Evolutionary conservation across 2,888 invertebrate genomes (phyloP).

Genomic region (Stenolophus ochropezus): DNA sequence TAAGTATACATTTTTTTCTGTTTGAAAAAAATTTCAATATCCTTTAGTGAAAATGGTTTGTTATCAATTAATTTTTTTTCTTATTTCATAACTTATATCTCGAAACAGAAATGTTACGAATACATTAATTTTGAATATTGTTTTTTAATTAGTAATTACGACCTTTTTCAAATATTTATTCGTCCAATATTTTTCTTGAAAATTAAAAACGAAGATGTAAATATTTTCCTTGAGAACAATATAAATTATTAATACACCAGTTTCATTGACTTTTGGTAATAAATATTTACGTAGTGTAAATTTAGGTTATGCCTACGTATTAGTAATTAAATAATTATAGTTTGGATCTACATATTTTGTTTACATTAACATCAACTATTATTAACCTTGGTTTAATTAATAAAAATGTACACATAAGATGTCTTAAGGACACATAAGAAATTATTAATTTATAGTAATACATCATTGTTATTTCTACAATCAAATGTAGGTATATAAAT

Average conservation of each 20-base stretch:
- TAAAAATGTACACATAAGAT: not conserved
- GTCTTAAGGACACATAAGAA: not conserved
- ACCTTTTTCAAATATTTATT: too few species aligned
- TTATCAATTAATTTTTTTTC: too few species aligned
- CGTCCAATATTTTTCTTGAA: too few species aligned
- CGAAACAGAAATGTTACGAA: too few species aligned
- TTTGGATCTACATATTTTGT: not conserved
- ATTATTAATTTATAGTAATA: not conserved
- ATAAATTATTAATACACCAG: not conserved
- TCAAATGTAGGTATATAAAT: not conserved
- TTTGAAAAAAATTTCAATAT: too few species aligned
- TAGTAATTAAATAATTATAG: not conserved
- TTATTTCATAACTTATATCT: too few species aligned
- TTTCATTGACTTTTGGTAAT: not conserved
- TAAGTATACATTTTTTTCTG: too few species aligned
- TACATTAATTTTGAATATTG: too few species aligned
- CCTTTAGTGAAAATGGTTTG: too few species aligned
- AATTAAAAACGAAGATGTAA: not conserved
- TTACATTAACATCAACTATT: not conserved
- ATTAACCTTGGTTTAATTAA: not conserved
- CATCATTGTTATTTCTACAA: not conserved
- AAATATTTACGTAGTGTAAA: not conserved
- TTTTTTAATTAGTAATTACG: too few species aligned
- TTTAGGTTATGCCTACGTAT: not conserved
- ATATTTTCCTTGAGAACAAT: not conserved